Conservation (phyloP, 2,797 vertebrate species). For the Silurus aristotelis region DNA sequence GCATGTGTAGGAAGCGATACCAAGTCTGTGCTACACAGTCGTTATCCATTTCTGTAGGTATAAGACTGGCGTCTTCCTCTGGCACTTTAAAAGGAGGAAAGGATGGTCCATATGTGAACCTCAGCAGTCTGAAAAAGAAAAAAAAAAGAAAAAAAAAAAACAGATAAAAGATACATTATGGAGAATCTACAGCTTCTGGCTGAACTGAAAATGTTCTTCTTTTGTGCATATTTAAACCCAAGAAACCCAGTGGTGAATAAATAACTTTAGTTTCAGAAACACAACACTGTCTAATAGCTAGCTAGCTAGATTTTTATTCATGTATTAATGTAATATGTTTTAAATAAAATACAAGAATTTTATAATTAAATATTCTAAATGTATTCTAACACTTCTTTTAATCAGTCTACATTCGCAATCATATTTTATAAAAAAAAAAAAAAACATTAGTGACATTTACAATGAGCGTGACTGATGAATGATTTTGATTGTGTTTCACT, state of each 20-base stretch:
- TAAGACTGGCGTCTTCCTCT: constrained; percentile 85
- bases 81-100: constrained; percentile 90
- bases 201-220: neutral
- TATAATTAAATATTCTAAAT: no score
- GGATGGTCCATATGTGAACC: constrained; percentile 84
- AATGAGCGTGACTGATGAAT: neutral
- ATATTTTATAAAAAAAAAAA: neutral
- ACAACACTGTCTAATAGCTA: neutral
- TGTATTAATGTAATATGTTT: no score
- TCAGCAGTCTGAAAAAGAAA: constrained; percentile 75
- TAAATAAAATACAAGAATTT: neutral
- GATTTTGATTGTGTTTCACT: neutral
- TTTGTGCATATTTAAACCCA: neutral
- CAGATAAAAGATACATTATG: no score
- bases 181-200: neutral
- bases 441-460: neutral
- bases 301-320: neutral
- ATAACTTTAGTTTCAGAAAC: neutral
- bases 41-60: constrained; percentile 88
- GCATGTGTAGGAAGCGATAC: constrained; percentile 93
- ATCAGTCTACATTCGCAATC: neutral
- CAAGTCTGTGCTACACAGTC: constrained; percentile 88
- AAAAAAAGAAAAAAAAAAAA: neutral
- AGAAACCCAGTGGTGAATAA: neutral
- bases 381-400: no score